Percentiles rank a stretch among this genome's conserved stretches.
Evolutionary conservation across 2,113 vertebrate genomes (phyloP).

Genomic region (Trinectes maculatus): DNA sequence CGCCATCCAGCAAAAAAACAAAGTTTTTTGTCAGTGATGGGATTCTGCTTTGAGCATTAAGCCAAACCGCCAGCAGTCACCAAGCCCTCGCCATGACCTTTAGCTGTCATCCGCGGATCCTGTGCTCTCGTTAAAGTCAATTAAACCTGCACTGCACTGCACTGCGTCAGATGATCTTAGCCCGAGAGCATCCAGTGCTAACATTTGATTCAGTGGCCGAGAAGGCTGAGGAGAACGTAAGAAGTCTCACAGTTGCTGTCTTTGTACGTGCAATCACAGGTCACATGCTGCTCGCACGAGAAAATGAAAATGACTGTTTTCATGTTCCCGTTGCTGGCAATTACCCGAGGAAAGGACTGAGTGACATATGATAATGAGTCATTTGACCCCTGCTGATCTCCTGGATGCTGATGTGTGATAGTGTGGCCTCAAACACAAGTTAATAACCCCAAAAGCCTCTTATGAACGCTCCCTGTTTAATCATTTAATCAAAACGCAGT

Average conservation of each 20-base stretch:
- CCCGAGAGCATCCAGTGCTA: background rate
- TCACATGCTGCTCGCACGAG: constrained; percentile 33
- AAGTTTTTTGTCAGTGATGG: background rate
- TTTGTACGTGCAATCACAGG: constrained; percentile 31
- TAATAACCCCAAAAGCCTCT: constrained; percentile 67
- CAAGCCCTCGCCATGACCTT: constrained; percentile 33
- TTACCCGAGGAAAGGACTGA: constrained; percentile 55
- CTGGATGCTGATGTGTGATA: constrained; percentile 53
- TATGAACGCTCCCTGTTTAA: constrained; percentile 55
- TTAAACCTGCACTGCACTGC: constrained; percentile 33
- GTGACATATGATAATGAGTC: constrained; percentile 66
- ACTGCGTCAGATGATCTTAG: constrained; percentile 6
- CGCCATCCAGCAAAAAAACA: constrained; percentile 8
- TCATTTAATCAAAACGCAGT: constrained; percentile 69
- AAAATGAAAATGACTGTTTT: constrained; percentile 48
- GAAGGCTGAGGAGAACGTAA: no score
- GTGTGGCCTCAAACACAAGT: constrained; percentile 43
- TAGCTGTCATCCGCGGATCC: constrained; percentile 41
- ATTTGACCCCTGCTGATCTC: constrained; percentile 64
- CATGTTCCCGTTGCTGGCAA: constrained; percentile 42
- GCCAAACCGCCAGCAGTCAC: constrained; percentile 21
- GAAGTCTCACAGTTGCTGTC: background rate
- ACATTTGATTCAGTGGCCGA: no score
- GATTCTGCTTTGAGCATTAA: constrained; percentile 27
- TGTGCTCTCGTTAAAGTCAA: constrained; percentile 49